These are phyloP conservation scores for Aselliscus stoliczkanus DNA, from an alignment of 2,797 vertebrate genomes.

Conservation along the genomic window DNA sequence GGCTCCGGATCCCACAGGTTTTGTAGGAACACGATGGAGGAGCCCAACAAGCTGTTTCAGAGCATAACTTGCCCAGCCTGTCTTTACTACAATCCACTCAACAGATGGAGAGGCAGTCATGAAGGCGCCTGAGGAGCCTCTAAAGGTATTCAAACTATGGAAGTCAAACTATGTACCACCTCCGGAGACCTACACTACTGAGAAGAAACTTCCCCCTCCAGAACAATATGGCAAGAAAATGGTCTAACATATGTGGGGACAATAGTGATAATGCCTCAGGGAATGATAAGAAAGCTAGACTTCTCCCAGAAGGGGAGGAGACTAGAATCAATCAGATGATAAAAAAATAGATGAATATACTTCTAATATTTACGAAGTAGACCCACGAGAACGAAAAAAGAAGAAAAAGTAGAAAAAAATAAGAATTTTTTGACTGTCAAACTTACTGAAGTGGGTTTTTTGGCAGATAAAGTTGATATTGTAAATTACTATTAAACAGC, in stretches of 20 bases:
- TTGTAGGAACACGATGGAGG: neutral
- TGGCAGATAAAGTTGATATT: constrained; percentile 30
- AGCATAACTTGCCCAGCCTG: neutral
- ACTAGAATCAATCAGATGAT: constrained; percentile 80
- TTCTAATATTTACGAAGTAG: constrained; percentile 90
- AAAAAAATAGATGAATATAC: constrained; percentile 73
- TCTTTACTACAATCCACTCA: neutral
- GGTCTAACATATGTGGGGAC: constrained; percentile 96
- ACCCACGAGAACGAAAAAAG: constrained; percentile 90
- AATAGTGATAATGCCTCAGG: constrained; percentile 93
- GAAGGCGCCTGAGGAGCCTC: constrained; percentile 79
- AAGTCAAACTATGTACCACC: constrained; percentile 91
- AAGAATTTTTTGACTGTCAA: constrained; percentile 47
- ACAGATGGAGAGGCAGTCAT: neutral
- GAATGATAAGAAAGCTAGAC: constrained; percentile 80
- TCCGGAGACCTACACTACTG: constrained; percentile 86
- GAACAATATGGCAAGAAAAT: constrained; percentile 97
- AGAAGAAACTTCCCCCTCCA: constrained; percentile 87
- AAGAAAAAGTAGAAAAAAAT: constrained; percentile 83
- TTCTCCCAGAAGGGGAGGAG: constrained; percentile 85
- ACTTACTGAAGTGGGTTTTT: constrained; percentile 37
- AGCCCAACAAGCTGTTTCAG: neutral
- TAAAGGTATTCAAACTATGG: constrained; percentile 91
- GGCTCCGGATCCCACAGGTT: too few species aligned
- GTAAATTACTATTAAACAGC: constrained; percentile 64